phyloP scores from a whole-genome alignment of 2,888 invertebrate species.

The Chrysina gloriosa region DNA sequence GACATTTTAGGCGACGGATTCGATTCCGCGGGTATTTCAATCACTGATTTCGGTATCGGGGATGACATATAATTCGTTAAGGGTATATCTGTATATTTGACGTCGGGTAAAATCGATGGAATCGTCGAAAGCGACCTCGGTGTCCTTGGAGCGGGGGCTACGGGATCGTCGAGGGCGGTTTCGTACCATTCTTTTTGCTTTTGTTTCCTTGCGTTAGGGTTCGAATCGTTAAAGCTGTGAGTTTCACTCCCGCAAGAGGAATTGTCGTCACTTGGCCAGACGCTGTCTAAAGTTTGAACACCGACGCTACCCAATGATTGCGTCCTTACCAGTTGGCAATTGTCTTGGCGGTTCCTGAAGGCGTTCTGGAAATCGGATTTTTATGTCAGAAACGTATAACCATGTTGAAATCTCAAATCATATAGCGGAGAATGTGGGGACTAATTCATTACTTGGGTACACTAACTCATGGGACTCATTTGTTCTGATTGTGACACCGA shows the following conservation, averaged over 20 bases:
- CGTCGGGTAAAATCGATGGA: conserved; percentile 51
- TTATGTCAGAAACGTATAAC: too few species aligned
- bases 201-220: conserved; percentile 56
- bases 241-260: conserved; percentile 64
- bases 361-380: conserved; percentile 53
- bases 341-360: conserved; percentile 58
- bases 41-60: conserved; percentile 55
- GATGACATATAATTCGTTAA: conserved; percentile 49
- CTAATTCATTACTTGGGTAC: too few species aligned
- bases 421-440: too few species aligned
- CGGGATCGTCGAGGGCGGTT: conserved; percentile 63
- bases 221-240: conserved; percentile 58
- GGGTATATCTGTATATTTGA: conserved; percentile 47
- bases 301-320: conserved; percentile 72
- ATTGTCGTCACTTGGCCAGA: conserved; percentile 64
- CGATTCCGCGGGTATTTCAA: conserved; percentile 65
- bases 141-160: conserved; percentile 46
- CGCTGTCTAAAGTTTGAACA: conserved; percentile 61
- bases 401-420: too few species aligned
- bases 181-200: conserved; percentile 66
- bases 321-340: conserved; percentile 67
- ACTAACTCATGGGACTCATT: too few species aligned
- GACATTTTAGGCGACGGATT: conserved; percentile 60
- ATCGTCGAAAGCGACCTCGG: conserved; percentile 55
- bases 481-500: too few species aligned